A percentile compares a stretch with the other conserved stretches of the same genome.
These are phyloP conservation scores for Lutjanus campechanus DNA, from an alignment of 2,797 vertebrate species.

Conservation along the genomic window DNA sequence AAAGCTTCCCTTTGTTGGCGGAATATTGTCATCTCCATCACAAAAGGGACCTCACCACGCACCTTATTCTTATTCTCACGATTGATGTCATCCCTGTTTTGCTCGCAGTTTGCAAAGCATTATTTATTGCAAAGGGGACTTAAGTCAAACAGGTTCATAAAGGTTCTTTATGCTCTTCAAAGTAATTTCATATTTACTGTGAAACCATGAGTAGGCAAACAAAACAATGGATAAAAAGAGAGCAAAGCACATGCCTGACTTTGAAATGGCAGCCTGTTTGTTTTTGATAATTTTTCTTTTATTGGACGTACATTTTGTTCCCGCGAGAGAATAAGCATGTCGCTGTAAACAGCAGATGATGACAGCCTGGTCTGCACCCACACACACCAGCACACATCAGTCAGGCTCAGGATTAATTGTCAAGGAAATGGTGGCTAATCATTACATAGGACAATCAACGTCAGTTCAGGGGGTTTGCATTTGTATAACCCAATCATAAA, in stretches of 20 bases:
- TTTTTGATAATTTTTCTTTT: conserved; percentile 9
- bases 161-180: neutral
- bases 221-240: conserved; percentile 5
- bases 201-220: neutral
- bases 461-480: neutral
- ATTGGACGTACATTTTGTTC: neutral
- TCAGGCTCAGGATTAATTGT: conserved; percentile 16
- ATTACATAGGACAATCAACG: neutral
- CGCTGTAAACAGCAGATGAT: neutral
- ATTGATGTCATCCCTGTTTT: conserved; percentile 18
- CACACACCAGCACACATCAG: conserved; percentile 1
- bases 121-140: neutral
- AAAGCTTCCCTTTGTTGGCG: conserved; percentile 55
- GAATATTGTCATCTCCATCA: conserved; percentile 61
- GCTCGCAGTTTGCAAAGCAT: conserved; percentile 11
- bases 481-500: neutral
- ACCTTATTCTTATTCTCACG: conserved; percentile 16
- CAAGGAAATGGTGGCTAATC: conserved; percentile 14
- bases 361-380: neutral
- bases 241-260: neutral
- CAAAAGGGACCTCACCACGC: conserved; percentile 40
- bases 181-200: conserved; percentile 9
- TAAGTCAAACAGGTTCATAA: conserved; percentile 9
- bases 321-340: neutral
- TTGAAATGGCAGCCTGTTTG: conserved; percentile 25